These are phyloP conservation scores for Rostratula benghalensis DNA, from an alignment of 2,113 vertebrate species.

Conservation along the genomic window DNA sequence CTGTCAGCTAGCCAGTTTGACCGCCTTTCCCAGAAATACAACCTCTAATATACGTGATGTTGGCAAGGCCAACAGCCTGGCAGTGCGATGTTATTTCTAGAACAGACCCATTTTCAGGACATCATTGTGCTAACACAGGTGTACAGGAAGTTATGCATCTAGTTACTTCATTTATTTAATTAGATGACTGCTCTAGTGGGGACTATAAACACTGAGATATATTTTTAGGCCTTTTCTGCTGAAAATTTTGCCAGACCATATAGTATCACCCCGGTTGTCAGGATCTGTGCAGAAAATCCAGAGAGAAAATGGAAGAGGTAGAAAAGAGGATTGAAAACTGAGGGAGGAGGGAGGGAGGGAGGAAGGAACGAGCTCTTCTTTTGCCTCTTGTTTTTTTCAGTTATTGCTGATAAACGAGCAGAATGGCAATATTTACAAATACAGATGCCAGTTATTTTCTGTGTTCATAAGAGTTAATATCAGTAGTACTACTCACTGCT, in stretches of 20 bases:
- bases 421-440: neutral
- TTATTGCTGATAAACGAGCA: neutral
- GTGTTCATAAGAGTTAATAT: neutral
- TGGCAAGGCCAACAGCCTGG: neutral
- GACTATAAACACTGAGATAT: neutral
- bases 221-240: neutral
- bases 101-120: neutral
- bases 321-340: neutral
- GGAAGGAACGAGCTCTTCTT: fast-evolving
- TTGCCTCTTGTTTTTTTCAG: neutral
- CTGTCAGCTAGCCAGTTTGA: neutral
- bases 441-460: neutral
- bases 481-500: neutral
- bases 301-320: neutral
- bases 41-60: fast-evolving
- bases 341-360: no score
- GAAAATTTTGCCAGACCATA: neutral
- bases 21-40: neutral
- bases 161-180: neutral
- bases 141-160: neutral
- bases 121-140: neutral
- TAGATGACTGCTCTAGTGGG: neutral
- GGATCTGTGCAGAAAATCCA: neutral
- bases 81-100: neutral
- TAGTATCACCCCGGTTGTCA: neutral